Conservation (phyloP, 2,113 vertebrate genomes). For the Isurus oxyrinchus region DNA sequence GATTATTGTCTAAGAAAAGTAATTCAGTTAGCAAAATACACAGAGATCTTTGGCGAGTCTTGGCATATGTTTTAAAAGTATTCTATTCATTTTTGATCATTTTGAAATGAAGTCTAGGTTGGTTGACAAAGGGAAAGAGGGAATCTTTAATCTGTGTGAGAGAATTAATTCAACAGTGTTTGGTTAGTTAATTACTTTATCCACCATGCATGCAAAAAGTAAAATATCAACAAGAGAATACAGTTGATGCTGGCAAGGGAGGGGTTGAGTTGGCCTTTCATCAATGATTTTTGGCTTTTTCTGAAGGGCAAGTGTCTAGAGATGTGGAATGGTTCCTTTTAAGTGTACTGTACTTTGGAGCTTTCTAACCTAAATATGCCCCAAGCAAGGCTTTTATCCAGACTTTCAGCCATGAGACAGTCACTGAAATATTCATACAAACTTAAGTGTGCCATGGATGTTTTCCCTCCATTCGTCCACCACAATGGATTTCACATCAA, state of each 20-base stretch:
- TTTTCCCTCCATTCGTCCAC: conserved; percentile 52
- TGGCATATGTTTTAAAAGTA: not conserved
- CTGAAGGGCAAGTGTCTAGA: conserved; percentile 31
- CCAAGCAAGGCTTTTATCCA: conserved; percentile 47
- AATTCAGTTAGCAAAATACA: not conserved
- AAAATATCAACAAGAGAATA: conserved; percentile 26
- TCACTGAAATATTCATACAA: conserved; percentile 60
- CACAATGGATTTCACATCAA: conserved; percentile 51
- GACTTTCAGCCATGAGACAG: conserved; percentile 59
- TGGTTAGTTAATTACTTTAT: conserved; percentile 31
- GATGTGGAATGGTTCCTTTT: conserved; percentile 34
- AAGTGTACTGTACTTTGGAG: conserved; percentile 34
- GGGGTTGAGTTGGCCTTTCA: conserved; percentile 35
- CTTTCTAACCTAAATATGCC: conserved; percentile 54
- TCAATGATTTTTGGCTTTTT: conserved; percentile 33
- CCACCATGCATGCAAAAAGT: not conserved
- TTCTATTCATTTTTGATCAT: conserved; percentile 18
- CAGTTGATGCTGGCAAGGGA: conserved; percentile 9
- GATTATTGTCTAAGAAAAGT: not conserved
- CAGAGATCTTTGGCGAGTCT: not conserved
- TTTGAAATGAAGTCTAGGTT: not conserved
- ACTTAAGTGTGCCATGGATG: conserved; percentile 52
- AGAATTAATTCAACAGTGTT: conserved; percentile 21
- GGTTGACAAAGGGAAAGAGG: not conserved
- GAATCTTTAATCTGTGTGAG: not conserved